phyloP scores from a whole-genome alignment of 2,888 invertebrate species.

The Cataglyphis albicans region DNA sequence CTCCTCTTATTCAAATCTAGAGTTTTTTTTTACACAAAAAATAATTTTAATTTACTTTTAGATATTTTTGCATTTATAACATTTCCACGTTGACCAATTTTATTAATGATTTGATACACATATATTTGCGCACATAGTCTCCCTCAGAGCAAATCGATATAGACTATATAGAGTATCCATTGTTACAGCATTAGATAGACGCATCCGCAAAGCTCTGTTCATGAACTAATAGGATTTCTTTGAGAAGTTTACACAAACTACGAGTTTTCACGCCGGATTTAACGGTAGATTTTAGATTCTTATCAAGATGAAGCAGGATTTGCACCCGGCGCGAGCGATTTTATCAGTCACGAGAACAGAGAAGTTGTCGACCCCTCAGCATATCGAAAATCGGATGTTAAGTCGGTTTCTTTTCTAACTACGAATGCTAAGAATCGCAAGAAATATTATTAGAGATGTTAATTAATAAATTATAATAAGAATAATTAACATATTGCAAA shows the following conservation, averaged over 20 bases:
- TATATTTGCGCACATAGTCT: neutral
- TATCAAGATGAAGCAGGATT: constrained; percentile 57
- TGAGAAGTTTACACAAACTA: constrained; percentile 57
- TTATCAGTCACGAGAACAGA: constrained; percentile 27
- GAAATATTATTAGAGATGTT: neutral
- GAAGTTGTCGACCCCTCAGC: neutral
- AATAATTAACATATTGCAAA: neutral
- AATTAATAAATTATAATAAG: neutral
- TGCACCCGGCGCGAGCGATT: constrained; percentile 13
- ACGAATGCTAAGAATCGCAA: neutral
- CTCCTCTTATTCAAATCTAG: neutral
- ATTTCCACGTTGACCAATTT: neutral
- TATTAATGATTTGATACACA: neutral
- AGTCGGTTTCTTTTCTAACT: constrained; percentile 28
- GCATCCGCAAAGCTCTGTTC: constrained; percentile 49
- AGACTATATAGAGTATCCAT: constrained; percentile 22
- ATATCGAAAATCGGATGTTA: constrained; percentile 55
- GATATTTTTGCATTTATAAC: neutral
- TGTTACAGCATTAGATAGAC: constrained; percentile 65
- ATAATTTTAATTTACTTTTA: neutral
- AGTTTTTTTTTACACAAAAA: neutral
- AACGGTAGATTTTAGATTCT: constrained; percentile 66
- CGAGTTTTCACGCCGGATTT: constrained; percentile 78
- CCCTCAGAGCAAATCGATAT: neutral
- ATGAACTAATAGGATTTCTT: constrained; percentile 78